Evolutionary conservation across 2,797 vertebrate species (phyloP).

Genomic region (Natrix natrix): DNA sequence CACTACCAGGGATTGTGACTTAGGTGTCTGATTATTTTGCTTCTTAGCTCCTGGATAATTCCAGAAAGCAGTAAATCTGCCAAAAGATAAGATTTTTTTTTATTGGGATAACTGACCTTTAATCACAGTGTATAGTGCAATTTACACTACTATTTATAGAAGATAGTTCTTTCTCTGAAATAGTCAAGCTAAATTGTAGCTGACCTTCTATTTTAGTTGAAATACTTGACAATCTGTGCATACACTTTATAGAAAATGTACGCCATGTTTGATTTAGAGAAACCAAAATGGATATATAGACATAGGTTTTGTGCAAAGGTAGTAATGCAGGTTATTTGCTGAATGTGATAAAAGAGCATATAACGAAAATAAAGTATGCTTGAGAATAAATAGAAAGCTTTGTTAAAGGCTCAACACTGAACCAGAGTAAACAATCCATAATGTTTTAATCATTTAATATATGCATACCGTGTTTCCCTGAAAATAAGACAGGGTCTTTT

Average conservation of each 20-base stretch:
- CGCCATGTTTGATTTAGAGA: neutral
- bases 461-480: neutral
- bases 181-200: neutral
- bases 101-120: neutral
- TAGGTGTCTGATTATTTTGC: neutral
- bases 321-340: neutral
- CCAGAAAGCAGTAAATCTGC: neutral
- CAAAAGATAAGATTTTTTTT: neutral
- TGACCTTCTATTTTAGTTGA: neutral
- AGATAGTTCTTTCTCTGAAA: neutral
- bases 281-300: neutral
- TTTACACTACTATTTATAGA: neutral
- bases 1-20: neutral
- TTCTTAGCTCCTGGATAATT: neutral
- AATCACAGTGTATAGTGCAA: neutral
- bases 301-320: neutral
- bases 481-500: too few relatives aligned
- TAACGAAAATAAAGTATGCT: neutral
- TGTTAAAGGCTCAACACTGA: neutral
- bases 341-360: neutral
- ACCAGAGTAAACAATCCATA: neutral
- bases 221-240: neutral
- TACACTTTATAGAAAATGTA: neutral
- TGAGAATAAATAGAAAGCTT: neutral
- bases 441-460: neutral